Evolutionary conservation across 1,140 invertebrate species (phyloP).

Genomic region (Calycopis cecrops): DNA sequence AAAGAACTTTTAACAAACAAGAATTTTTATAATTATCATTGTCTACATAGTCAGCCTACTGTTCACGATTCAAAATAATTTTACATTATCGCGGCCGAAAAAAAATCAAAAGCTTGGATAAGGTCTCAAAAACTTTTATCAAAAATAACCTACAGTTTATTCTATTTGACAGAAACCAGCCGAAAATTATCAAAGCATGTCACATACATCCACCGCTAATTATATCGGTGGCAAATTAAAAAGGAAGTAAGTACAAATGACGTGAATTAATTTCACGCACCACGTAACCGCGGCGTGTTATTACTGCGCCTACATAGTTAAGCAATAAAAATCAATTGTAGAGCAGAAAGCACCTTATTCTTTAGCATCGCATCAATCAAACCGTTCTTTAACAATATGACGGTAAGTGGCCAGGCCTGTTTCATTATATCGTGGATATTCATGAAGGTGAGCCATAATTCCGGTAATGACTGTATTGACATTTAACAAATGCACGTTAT

Average conservation of each 20-base stretch:
- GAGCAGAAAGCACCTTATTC: constrained; percentile 14
- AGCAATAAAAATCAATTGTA: constrained; percentile 22
- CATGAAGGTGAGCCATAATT: no score
- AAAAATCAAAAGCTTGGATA: no score
- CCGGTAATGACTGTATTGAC: no score
- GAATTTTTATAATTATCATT: no score
- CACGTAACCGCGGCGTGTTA: constrained; percentile 31
- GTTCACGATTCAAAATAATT: no score
- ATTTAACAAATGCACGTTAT: no score
- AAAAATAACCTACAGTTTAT: no score
- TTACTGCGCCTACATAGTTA: constrained; percentile 30
- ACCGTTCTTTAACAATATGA: constrained; percentile 10
- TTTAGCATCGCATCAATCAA: constrained; percentile 12
- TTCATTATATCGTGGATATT: neutral
- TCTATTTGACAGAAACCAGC: neutral
- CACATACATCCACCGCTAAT: neutral
- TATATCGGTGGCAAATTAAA: constrained; percentile 10
- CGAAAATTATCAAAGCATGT: no score
- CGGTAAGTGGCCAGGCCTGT: constrained; percentile 5
- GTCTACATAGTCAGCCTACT: no score
- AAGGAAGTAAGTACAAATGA: constrained; percentile 24
- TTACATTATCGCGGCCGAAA: no score
- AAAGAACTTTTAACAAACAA: no score
- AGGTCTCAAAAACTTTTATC: no score
- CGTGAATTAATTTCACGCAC: constrained; percentile 49